Evolutionary conservation across 1,140 invertebrate species (phyloP).

Genomic region (Oryctes rhinoceros): DNA sequence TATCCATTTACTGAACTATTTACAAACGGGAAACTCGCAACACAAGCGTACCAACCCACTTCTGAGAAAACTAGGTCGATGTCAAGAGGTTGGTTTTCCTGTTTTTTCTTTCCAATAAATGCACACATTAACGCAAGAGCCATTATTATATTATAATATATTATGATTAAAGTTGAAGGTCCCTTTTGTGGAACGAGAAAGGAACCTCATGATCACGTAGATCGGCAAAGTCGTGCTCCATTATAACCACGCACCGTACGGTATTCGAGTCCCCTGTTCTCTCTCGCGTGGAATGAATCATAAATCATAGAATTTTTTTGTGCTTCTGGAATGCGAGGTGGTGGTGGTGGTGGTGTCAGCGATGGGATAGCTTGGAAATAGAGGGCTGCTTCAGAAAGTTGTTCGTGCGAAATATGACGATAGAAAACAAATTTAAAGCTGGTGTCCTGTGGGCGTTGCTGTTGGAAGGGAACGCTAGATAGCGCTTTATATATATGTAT

Average conservation of each 20-base stretch:
- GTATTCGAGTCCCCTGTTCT: background rate
- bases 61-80: background rate
- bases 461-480: no score
- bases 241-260: background rate
- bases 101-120: background rate
- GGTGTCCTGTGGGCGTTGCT: no score
- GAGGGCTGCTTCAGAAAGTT: no score
- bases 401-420: no score
- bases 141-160: conserved; percentile 13
- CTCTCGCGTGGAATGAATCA: background rate
- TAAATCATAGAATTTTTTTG: background rate
- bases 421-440: no score
- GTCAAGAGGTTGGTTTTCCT: no score
- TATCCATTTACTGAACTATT: no score
- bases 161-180: conserved; percentile 23
- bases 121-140: background rate
- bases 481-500: no score
- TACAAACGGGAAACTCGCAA: background rate
- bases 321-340: no score
- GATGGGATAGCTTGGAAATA: no score
- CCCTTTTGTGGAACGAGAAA: background rate
- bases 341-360: no score
- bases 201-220: background rate
- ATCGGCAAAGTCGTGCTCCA: background rate
- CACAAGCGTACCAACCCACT: background rate